Conservation (phyloP, 2,113 vertebrate species). For the Ammodytes dubius region DNA sequence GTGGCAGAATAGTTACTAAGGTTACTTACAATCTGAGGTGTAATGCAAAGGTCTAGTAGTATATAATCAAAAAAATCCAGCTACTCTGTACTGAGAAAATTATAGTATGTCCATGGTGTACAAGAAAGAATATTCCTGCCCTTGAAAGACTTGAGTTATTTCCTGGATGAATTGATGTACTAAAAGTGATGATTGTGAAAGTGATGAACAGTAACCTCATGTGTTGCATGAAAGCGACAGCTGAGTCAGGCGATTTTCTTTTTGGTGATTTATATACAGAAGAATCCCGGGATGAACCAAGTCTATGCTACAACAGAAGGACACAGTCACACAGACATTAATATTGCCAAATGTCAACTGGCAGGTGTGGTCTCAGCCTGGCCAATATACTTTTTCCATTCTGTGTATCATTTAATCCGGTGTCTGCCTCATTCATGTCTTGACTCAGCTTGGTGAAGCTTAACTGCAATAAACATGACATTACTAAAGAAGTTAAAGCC, state of each 20-base stretch:
- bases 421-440: neutral
- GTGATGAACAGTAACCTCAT: conserved; percentile 23
- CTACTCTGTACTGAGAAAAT: neutral
- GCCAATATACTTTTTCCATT: neutral
- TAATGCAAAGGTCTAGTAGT: neutral
- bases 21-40: neutral
- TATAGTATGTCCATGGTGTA: neutral
- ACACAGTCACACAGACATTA: conserved; percentile 19
- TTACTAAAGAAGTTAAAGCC: neutral
- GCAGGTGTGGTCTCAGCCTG: neutral
- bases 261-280: conserved; percentile 42
- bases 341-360: conserved; percentile 14
- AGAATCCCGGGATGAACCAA: neutral
- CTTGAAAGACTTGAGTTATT: conserved; percentile 13
- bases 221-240: conserved; percentile 25
- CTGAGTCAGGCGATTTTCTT: conserved; percentile 40
- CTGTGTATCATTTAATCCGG: neutral
- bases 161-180: conserved; percentile 1
- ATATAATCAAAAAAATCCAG: neutral
- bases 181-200: conserved; percentile 25
- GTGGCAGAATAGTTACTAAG: neutral
- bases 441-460: neutral
- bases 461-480: neutral
- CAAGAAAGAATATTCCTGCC: neutral
- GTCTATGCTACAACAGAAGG: conserved; percentile 26